These are phyloP conservation scores for Pyrrhia umbra DNA, from an alignment of 2,888 invertebrate species.

Conservation along the genomic window DNA sequence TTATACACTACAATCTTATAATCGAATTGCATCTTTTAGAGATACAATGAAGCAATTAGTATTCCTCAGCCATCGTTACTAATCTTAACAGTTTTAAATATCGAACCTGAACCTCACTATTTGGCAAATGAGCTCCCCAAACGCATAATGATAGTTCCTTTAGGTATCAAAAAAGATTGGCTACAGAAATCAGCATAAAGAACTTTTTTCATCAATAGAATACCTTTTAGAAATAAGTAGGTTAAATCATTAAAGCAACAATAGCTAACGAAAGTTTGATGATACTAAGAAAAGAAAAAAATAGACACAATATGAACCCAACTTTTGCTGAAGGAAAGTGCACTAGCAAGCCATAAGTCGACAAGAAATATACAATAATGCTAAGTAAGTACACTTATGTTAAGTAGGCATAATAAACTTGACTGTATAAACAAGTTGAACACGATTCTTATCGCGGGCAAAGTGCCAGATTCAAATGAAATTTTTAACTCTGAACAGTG, in stretches of 20 bases:
- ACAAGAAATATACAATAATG: slow-evolving; percentile 56
- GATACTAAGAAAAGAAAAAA: slow-evolving; percentile 9
- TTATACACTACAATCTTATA: slow-evolving; percentile 34
- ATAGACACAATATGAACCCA: background rate
- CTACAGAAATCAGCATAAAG: background rate
- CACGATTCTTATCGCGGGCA: slow-evolving; percentile 68
- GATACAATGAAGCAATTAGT: slow-evolving; percentile 6
- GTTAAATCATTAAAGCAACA: slow-evolving; percentile 16
- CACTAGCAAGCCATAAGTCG: slow-evolving; percentile 44
- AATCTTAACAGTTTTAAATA: slow-evolving; percentile 2
- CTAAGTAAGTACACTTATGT: slow-evolving; percentile 62
- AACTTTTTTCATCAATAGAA: background rate
- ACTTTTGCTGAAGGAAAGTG: slow-evolving; percentile 26
- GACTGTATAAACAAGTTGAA: slow-evolving; percentile 67
- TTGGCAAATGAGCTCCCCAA: background rate
- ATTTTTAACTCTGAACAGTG: slow-evolving; percentile 63
- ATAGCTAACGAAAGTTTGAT: slow-evolving; percentile 3
- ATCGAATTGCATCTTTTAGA: slow-evolving; percentile 30
- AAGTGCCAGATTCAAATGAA: slow-evolving; percentile 69
- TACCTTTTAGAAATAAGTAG: background rate
- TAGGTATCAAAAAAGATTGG: slow-evolving; percentile 8
- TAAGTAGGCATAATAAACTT: slow-evolving; percentile 66
- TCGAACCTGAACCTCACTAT: slow-evolving; percentile 1
- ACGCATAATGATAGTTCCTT: slow-evolving; percentile 5
- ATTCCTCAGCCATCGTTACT: slow-evolving; percentile 3